Conservation (phyloP, 53 echinoderm and acorn worm genomes). For the Paracentrotus lividus region DNA sequence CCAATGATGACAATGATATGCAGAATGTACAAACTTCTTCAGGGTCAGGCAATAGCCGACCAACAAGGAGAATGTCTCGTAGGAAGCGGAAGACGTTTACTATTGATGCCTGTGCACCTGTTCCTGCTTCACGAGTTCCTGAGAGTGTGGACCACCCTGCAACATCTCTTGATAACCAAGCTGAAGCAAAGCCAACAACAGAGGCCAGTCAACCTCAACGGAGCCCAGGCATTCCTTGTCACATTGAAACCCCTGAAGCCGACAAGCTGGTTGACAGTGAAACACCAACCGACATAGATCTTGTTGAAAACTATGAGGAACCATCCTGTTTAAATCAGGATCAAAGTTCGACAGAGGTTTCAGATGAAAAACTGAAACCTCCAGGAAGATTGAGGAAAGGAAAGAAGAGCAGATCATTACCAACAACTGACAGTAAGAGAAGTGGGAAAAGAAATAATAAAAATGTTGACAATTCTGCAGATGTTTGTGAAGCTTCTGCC, state of each 20-base stretch:
- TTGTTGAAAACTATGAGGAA: background rate
- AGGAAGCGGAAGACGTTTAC: constrained; percentile 60
- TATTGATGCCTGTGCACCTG: background rate
- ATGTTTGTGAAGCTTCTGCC: background rate
- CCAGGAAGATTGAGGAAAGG: background rate
- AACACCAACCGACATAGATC: background rate
- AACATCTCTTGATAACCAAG: background rate
- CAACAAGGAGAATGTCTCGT: background rate
- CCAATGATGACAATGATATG: background rate
- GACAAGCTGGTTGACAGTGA: background rate
- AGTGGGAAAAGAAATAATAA: background rate
- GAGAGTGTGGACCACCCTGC: background rate
- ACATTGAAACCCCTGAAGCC: background rate
- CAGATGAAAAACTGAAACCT: background rate
- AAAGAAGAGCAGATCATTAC: background rate
- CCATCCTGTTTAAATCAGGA: background rate
- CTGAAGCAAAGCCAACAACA: background rate
- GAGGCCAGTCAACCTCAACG: background rate
- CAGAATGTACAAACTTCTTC: constrained; percentile 35
- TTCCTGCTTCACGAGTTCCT: background rate
- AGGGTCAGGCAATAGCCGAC: constrained; percentile 12
- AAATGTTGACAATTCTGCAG: background rate
- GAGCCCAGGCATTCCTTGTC: background rate
- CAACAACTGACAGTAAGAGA: background rate
- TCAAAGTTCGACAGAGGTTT: background rate